phyloP scores from a whole-genome alignment of 1,140 invertebrate genomes.

The Galendromus occidentalis region DNA sequence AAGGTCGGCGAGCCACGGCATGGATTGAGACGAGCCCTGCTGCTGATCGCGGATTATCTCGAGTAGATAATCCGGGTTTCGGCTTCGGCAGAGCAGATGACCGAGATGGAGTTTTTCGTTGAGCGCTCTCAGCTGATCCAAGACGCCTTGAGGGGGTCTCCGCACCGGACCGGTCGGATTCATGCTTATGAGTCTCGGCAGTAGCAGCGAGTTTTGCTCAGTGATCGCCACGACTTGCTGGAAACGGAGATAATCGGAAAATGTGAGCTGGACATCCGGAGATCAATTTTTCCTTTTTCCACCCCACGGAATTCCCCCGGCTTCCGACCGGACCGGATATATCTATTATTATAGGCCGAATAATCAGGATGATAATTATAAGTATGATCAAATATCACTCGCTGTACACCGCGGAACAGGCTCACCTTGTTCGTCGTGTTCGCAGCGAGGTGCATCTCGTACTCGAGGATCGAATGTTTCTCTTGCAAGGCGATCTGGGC shows the following conservation, averaged over 20 bases:
- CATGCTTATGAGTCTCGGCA: constrained; percentile 58
- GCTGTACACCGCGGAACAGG: no score
- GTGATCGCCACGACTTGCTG: constrained; percentile 42
- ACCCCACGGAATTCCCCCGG: no score
- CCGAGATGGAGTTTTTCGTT: constrained; percentile 60
- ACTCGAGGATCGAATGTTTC: constrained; percentile 64
- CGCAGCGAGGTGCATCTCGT: constrained; percentile 76
- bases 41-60: constrained; percentile 70
- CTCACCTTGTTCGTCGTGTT: constrained; percentile 46
- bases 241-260: no score
- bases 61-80: constrained; percentile 73
- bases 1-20: constrained; percentile 89
- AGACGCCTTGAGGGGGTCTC: constrained; percentile 47
- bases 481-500: constrained; percentile 43
- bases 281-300: no score
- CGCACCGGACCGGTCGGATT: constrained; percentile 59
- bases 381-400: no score
- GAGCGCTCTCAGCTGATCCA: constrained; percentile 58
- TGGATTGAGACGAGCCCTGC: constrained; percentile 54
- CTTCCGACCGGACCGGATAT: no score
- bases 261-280: no score
- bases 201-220: constrained; percentile 62
- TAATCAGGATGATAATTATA: no score
- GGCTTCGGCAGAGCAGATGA: constrained; percentile 66
- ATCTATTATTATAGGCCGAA: no score